Base-by-base conservation (phyloP, 2,888 invertebrate genomes). In the Tromatobia lineatoria region DNA sequence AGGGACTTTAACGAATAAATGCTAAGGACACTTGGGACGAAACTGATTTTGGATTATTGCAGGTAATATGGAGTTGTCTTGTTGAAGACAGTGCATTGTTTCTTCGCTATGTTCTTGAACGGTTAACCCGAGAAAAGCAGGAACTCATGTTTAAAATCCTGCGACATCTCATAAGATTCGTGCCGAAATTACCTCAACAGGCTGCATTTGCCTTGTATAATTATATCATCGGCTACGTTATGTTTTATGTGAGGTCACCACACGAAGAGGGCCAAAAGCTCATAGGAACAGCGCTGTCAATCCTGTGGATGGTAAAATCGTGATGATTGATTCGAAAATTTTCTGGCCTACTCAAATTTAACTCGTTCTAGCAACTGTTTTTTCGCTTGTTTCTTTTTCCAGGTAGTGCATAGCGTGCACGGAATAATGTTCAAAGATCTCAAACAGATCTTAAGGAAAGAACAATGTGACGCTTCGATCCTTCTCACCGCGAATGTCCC, bases 351-450 rank as follows among this genome's bases (percentile, higher is more conserved):
- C 25, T 38, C 18, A 18, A 18, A 23, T 18, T 15, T 8, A 50
- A 8, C 15, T 66, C 8, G 47, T 18, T 25, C 77, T 71, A 18
- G n/a, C 18, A 50, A 50, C 4, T 1, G 6, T 29, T 38, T 69
- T 71, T 13, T 57, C 64, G 20, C 10, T 57, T 70, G 25, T 15
- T 52, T n/a, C 52, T 75, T 15, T 69, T 42, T 11, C n/a, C 90
- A 98, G 97, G 97, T 99, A 29, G 99, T 99, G 0, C 99, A 99
- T 89, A 99, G 98, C 92, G 99, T 99, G 0, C 99, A 99, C 91
- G 99, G 99, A 20, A 98, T 99, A 82, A 99, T 99, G 97, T 99
- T 99, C 93, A 99, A 99, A 94, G 99, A 99, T 94, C 94, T 99
- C 25, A 99, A 99, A 91, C 99, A 99, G 94, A 99, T 99, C 87